Evolutionary conservation across 2,888 invertebrate species (phyloP).

Genomic region (Hyalella azteca): DNA sequence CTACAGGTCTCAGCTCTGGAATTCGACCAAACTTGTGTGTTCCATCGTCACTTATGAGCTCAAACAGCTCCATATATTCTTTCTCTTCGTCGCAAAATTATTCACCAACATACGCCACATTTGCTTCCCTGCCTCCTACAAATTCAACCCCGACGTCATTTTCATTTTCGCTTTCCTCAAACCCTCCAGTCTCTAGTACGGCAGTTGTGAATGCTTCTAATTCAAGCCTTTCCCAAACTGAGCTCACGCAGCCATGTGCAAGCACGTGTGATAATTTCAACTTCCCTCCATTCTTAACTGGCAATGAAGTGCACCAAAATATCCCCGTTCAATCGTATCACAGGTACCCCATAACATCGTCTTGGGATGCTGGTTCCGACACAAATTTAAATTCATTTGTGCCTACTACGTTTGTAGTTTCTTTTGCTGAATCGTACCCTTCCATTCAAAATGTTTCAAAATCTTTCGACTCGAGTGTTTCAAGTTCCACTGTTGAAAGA

Average conservation of each 20-base stretch:
- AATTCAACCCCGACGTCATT: slow-evolving; percentile 7
- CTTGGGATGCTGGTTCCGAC: neutral
- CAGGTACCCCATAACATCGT: neutral
- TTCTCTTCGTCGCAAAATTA: slow-evolving; percentile 10
- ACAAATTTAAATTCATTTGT: neutral
- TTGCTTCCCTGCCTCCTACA: neutral
- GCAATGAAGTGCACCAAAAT: neutral
- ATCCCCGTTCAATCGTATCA: neutral
- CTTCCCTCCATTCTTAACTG: neutral
- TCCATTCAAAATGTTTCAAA: neutral
- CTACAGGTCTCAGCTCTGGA: neutral
- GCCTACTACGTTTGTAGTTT: neutral
- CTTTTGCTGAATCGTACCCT: neutral
- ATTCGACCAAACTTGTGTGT: neutral
- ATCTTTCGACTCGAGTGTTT: neutral
- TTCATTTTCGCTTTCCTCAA: slow-evolving; percentile 1
- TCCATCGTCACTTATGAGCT: neutral
- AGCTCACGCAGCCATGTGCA: neutral
- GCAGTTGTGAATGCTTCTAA: neutral
- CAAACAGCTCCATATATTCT: slow-evolving; percentile 14
- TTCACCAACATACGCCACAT: slow-evolving; percentile 7
- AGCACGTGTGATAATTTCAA: neutral
- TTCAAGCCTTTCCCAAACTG: neutral
- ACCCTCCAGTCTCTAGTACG: neutral
- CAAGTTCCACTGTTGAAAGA: neutral